Evolutionary conservation across 2,888 invertebrate genomes (phyloP).

Genomic region (Athripsodes cinereus): DNA sequence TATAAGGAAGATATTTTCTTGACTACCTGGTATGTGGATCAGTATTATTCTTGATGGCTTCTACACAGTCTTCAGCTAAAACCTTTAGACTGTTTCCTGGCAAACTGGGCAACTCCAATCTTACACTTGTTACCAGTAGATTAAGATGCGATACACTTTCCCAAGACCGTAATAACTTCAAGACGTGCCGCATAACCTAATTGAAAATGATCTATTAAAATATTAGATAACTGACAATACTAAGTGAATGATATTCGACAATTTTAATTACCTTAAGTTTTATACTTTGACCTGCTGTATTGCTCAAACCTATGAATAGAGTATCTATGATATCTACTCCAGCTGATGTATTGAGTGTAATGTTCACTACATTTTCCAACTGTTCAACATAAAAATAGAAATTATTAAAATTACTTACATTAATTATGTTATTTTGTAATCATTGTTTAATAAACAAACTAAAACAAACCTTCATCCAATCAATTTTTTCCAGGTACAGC

Average conservation of each 20-base stretch:
- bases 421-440: background rate
- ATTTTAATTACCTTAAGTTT: conserved; percentile 12
- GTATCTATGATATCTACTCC: conserved; percentile 19
- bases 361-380: no score
- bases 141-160: conserved; percentile 10
- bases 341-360: conserved; percentile 10
- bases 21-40: conserved; percentile 30
- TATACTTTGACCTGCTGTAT: conserved; percentile 4
- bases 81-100: conserved; percentile 35
- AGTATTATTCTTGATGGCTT: conserved; percentile 41
- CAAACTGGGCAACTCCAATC: conserved; percentile 38
- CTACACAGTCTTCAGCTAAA: conserved; percentile 42
- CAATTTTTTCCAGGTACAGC: conserved; percentile 7
- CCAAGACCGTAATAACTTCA: conserved; percentile 5
- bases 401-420: background rate
- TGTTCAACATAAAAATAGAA: no score
- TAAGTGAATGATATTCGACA: no score
- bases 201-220: background rate
- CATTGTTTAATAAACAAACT: background rate
- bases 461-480: background rate
- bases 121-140: conserved; percentile 36
- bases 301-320: conserved; percentile 11
- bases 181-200: conserved; percentile 14
- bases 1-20: no score
- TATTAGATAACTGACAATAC: no score